Conservation (phyloP, 2,888 invertebrate species). For the Leptinotarsa rubiginosa region DNA sequence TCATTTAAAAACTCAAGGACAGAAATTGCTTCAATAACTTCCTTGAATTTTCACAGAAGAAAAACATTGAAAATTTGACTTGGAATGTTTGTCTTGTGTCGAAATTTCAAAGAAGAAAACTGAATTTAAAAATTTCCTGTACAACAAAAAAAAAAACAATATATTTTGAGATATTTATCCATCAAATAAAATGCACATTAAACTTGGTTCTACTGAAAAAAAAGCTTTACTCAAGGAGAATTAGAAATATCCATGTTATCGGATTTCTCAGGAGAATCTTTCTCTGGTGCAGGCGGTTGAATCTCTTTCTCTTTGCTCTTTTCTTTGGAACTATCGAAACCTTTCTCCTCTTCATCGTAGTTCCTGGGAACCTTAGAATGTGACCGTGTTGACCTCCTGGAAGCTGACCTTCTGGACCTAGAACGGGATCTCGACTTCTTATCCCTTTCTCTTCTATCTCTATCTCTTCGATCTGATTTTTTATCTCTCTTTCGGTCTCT, state of each 20-base stretch:
- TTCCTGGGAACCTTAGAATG: constrained; percentile 66
- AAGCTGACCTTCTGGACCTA: constrained; percentile 47
- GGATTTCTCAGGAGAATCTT: constrained; percentile 70
- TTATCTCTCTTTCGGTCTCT: constrained; percentile 52
- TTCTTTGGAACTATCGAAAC: constrained; percentile 65
- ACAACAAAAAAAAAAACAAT: too few species aligned
- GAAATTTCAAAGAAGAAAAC: neutral
- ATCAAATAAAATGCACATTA: neutral
- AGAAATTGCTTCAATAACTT: too few species aligned
- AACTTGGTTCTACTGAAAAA: neutral
- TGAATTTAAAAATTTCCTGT: too few species aligned
- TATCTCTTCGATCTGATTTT: constrained; percentile 59
- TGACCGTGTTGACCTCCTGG: constrained; percentile 54
- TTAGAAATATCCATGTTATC: constrained; percentile 87
- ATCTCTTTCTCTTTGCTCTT: constrained; percentile 52
- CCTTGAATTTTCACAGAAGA: too few species aligned
- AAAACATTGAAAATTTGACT: too few species aligned
- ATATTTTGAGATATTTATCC: neutral
- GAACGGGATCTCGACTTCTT: constrained; percentile 56
- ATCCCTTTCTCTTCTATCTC: constrained; percentile 50
- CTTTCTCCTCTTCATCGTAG: constrained; percentile 70
- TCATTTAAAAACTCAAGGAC: too few species aligned
- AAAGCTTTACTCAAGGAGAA: constrained; percentile 71
- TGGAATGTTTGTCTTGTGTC: too few species aligned
- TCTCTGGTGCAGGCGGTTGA: constrained; percentile 61